Evolutionary conservation across 2,797 vertebrate genomes (phyloP), one percentile per base, ranked within the genome.

Genomic region (Dicrostonyx torquatus): DNA sequence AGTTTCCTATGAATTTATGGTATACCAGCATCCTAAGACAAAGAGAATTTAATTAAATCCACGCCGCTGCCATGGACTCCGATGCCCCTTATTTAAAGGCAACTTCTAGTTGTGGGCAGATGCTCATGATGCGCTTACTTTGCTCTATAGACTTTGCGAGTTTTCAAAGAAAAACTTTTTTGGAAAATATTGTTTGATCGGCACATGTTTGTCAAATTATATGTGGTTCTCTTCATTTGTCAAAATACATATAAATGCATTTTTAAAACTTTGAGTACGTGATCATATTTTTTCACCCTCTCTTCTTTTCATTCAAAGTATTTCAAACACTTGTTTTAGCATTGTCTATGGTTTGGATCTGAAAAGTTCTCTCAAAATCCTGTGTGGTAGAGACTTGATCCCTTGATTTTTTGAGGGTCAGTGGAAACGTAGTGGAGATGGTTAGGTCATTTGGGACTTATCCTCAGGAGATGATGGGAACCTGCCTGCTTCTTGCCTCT

Each of bases 31-130:
- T 73, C 20, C 64, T 72, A 2, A 45, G 75, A 9, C 10, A 90
- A 87, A 15, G 14, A 93, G 26, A 85, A 48, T 91, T 91, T 89
- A 84, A 45, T 92, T 91, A 91, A 66, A 62, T 50, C 55, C 77
- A 5, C 10, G 4, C 10, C 82, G n/a, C 48, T 20, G 55, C 6
- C 31, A 50, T 48, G 11, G 29, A 79, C 72, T 40, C 53, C 60
- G 84, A 95, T 5, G 2, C 43, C 14, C 14, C 15, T 17, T 45
- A 55, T 68, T 84, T 85, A 87, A 89, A 55, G 12, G 70, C 31
- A 95, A 8, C 53, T 34, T 37, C 86, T 53, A 62, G 40, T 20
- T 87, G 26, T 37, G 22, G 29, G 29, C 53, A 2, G 11, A 92
- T n/a, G 90, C 45, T 77, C 62, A n/a, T 90, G 9, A 89, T 62